A percentile compares a stretch with the other conserved stretches of the same genome.
These are phyloP conservation scores for Dolichotis patagonum DNA, from an alignment of 2,113 vertebrate species.

Conservation along the genomic window DNA sequence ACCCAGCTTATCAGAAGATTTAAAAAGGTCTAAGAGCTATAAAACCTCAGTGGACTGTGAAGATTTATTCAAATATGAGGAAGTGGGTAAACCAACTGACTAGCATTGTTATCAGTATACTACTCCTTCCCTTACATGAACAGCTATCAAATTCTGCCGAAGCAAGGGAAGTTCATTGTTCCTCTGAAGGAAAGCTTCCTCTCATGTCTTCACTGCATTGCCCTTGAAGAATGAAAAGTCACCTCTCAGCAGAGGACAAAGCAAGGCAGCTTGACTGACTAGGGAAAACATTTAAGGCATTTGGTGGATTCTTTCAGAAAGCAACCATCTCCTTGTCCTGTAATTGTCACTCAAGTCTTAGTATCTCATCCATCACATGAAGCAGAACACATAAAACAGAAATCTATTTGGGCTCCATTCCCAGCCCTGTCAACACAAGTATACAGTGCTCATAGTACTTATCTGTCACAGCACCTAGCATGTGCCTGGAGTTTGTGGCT, in stretches of 20 bases:
- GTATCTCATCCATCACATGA: constrained; percentile 14
- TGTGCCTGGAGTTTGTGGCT: not conserved
- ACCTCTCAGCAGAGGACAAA: not conserved
- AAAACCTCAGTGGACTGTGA: not conserved
- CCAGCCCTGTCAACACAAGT: not conserved
- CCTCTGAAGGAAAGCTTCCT: not conserved
- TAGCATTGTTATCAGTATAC: not conserved
- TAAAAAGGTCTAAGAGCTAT: not conserved
- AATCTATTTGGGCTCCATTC: not conserved
- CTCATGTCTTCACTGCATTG: not conserved
- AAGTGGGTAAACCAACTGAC: not conserved
- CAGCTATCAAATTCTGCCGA: constrained; percentile 37
- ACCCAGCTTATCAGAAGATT: not conserved
- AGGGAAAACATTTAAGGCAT: not conserved
- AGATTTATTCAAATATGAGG: not conserved
- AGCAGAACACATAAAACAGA: not conserved
- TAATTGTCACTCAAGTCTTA: not conserved
- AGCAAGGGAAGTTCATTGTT: not conserved
- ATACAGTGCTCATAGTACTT: not conserved
- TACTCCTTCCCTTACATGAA: not conserved
- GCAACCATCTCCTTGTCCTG: not conserved
- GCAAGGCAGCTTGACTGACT: not conserved
- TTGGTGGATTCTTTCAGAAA: not conserved
- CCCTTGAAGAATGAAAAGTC: not conserved
- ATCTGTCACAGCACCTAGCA: not conserved